Evolutionary conservation across 2,888 invertebrate genomes (phyloP).

Genomic region (Agrotis exclamationis): DNA sequence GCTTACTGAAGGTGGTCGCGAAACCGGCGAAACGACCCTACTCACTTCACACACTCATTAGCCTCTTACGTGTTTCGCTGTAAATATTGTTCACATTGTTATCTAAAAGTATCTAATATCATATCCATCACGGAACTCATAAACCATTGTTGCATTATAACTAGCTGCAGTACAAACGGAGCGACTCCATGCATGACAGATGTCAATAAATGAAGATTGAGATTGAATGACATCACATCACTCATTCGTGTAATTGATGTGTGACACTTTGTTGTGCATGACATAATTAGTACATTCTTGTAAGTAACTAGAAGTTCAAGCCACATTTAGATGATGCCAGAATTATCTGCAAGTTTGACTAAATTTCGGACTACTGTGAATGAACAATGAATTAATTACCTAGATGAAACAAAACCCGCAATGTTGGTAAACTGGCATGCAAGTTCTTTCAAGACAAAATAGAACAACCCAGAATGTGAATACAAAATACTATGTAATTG

Average conservation of each 20-base stretch:
- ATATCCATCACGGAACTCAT: slow-evolving; percentile 28
- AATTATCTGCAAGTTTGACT: too few relatives aligned
- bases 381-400: too few relatives aligned
- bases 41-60: slow-evolving; percentile 40
- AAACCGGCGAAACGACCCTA: too few relatives aligned
- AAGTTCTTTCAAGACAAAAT: not conserved
- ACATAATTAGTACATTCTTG: slow-evolving; percentile 4
- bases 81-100: slow-evolving; percentile 53
- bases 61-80: slow-evolving; percentile 49
- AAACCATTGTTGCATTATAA: slow-evolving; percentile 49
- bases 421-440: too few relatives aligned
- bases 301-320: slow-evolving; percentile 8
- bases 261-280: slow-evolving; percentile 6
- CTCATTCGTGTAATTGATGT: slow-evolving; percentile 48
- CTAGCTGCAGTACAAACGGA: slow-evolving; percentile 20
- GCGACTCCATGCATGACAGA: slow-evolving; percentile 41
- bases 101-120: slow-evolving; percentile 36
- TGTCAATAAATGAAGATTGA: slow-evolving; percentile 48
- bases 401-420: too few relatives aligned
- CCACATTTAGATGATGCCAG: too few relatives aligned
- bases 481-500: slow-evolving; percentile 30
- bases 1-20: too few relatives aligned
- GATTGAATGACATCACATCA: slow-evolving; percentile 52
- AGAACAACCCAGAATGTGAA: slow-evolving; percentile 31
- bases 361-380: too few relatives aligned